These are phyloP conservation scores for Scaptomyza tumidula DNA, from an alignment of 2,888 invertebrate genomes.

Conservation along the genomic window DNA sequence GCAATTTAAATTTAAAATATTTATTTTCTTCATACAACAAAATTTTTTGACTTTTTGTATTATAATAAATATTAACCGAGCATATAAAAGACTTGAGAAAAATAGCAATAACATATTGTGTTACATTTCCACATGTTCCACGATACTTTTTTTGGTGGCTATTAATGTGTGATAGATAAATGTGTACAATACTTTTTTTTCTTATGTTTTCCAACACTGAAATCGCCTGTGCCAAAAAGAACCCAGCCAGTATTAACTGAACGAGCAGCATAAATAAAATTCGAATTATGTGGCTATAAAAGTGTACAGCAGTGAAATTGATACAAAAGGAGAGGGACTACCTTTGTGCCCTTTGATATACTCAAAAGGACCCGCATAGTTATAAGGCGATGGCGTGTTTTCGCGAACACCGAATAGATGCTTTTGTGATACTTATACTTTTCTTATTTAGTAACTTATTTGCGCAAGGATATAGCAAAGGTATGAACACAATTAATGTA, in stretches of 20 bases:
- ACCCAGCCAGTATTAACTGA: constrained; percentile 57
- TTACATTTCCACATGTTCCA: constrained; percentile 12
- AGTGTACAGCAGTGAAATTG: constrained; percentile 41
- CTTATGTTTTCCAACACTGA: constrained; percentile 27
- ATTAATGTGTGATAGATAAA: constrained; percentile 15
- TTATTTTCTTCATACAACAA: no score
- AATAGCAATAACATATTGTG: background rate
- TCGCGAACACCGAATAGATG: constrained; percentile 48
- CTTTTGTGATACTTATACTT: constrained; percentile 57
- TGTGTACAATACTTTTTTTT: constrained; percentile 13
- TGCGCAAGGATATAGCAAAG: constrained; percentile 57
- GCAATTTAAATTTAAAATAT: no score
- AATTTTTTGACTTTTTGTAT: no score
- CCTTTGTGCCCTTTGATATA: constrained; percentile 50
- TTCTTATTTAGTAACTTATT: constrained; percentile 53
- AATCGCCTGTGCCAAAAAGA: constrained; percentile 58
- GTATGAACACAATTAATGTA: constrained; percentile 34
- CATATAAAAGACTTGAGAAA: background rate
- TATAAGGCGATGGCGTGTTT: constrained; percentile 59
- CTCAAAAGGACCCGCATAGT: constrained; percentile 39
- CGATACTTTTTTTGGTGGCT: background rate
- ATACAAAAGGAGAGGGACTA: constrained; percentile 45
- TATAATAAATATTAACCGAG: no score
- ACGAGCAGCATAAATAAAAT: constrained; percentile 50
- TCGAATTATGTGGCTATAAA: constrained; percentile 58